These are phyloP conservation scores for Bacillus rossius DNA, from an alignment of 1,140 invertebrate genomes.

Conservation along the genomic window DNA sequence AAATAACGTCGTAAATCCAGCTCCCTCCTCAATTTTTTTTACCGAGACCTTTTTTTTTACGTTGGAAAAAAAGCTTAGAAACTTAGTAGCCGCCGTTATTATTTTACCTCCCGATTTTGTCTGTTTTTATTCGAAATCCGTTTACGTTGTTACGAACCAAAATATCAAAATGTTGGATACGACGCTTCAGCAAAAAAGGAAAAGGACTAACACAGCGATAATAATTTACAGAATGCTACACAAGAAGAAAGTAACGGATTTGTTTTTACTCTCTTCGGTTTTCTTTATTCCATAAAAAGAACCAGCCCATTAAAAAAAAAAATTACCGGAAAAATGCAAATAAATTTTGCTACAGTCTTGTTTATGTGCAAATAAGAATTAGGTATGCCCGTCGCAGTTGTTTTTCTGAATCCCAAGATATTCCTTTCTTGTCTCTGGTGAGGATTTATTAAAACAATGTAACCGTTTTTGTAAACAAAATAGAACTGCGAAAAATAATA, in stretches of 20 bases:
- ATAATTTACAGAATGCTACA: conserved; percentile 9
- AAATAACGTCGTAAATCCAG: background rate
- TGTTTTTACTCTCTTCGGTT: background rate
- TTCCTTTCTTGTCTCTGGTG: no score
- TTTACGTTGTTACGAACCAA: conserved; percentile 13
- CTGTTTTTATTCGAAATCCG: conserved; percentile 7
- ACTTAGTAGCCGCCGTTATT: background rate
- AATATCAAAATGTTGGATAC: conserved; percentile 4
- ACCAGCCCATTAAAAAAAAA: background rate
- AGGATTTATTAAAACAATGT: no score
- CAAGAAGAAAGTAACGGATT: no score
- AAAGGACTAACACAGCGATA: background rate
- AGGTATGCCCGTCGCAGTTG: background rate
- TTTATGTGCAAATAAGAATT: conserved; percentile 17
- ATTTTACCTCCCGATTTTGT: background rate
- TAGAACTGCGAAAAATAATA: no score
- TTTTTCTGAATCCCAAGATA: no score
- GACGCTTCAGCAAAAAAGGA: no score
- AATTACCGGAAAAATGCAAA: conserved; percentile 9
- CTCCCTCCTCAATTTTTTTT: no score
- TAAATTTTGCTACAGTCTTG: conserved; percentile 15
- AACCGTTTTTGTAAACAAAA: no score
- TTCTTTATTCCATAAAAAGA: background rate
- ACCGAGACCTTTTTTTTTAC: background rate
- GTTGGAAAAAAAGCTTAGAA: conserved; percentile 10